phyloP scores from a whole-genome alignment of 2,797 vertebrate genomes.

The Jordanella pulchra region DNA sequence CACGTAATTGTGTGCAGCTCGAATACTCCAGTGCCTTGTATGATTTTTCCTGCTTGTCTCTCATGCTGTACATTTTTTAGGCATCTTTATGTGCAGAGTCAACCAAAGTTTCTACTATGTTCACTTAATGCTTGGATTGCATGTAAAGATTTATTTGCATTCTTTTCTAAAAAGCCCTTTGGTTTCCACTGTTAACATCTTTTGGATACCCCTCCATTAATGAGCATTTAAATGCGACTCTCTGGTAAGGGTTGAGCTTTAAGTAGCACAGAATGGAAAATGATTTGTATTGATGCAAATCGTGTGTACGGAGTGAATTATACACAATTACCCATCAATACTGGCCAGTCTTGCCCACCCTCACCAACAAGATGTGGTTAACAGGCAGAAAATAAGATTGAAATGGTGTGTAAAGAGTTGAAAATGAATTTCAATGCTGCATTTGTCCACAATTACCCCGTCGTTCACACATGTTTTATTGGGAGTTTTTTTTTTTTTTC shows the following conservation, averaged over 20 bases:
- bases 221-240: conserved; percentile 87
- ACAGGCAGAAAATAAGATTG: conserved; percentile 99
- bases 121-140: conserved; percentile 12
- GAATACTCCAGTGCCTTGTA: conserved; percentile 63
- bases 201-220: conserved; percentile 77
- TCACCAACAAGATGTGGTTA: conserved; percentile 99
- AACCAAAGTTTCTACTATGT: conserved; percentile 25
- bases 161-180: conserved; percentile 29
- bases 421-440: conserved; percentile 99
- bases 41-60: conserved; percentile 48
- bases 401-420: conserved; percentile 99
- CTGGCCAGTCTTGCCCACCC: conserved; percentile 96
- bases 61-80: conserved; percentile 34
- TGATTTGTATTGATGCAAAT: conserved; percentile 92
- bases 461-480: conserved; percentile 98
- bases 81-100: conserved; percentile 20
- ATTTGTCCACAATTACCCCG: conserved; percentile 99
- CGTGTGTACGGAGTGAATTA: conserved; percentile 93
- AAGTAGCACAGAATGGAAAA: conserved; percentile 88
- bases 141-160: conserved; percentile 32
- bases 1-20: conserved; percentile 77
- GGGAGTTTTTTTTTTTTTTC: conserved; percentile 78
- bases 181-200: conserved; percentile 68
- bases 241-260: conserved; percentile 81
- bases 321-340: conserved; percentile 95